Evolutionary conservation across 2,888 invertebrate species (phyloP).

Genomic region (Xylota segnis): DNA sequence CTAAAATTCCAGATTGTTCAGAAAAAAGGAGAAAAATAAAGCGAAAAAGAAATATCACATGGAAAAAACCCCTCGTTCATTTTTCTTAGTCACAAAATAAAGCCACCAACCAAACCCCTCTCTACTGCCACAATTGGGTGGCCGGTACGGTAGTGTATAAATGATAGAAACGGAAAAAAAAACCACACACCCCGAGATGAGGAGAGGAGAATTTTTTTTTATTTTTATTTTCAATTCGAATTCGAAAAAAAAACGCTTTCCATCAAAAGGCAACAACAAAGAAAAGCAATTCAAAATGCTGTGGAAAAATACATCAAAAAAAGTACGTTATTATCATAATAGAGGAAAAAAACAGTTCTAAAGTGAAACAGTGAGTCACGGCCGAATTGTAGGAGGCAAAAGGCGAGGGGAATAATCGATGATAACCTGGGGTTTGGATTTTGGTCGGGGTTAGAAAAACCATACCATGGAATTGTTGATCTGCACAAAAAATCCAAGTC

Average conservation of each 20-base stretch:
- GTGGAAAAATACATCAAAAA: constrained; percentile 62
- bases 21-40: constrained; percentile 53
- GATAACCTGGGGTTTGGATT: background rate
- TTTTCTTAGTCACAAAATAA: constrained; percentile 71
- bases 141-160: constrained; percentile 32
- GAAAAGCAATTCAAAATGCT: constrained; percentile 68
- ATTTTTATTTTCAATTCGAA: constrained; percentile 45
- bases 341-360: constrained; percentile 17
- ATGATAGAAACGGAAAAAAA: constrained; percentile 44
- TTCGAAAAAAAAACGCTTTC: constrained; percentile 54
- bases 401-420: background rate
- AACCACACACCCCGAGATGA: background rate
- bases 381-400: background rate
- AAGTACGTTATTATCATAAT: constrained; percentile 17
- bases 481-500: too few relatives aligned
- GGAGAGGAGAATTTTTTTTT: constrained; percentile 27
- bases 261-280: constrained; percentile 66
- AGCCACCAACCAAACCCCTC: constrained; percentile 65
- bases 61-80: constrained; percentile 56
- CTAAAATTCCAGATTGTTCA: constrained; percentile 60
- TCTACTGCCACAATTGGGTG: constrained; percentile 37
- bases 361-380: constrained; percentile 41
- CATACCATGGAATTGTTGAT: too few relatives aligned
- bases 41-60: constrained; percentile 49
- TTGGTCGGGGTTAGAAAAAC: background rate